Conservation (phyloP, 1,140 invertebrate species). For the Drosophila sp. region DNA sequence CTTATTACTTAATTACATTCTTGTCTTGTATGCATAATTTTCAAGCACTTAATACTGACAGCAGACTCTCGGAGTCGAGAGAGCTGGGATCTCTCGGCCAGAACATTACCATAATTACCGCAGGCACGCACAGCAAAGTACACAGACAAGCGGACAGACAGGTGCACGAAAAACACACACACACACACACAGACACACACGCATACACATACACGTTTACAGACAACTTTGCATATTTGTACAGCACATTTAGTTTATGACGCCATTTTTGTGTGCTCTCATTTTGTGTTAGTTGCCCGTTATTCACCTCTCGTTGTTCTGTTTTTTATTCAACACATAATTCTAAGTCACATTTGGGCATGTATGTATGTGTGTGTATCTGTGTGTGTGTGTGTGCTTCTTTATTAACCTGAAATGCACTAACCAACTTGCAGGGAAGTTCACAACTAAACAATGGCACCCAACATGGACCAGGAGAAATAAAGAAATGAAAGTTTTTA, state of each 20-base stretch:
- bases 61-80: constrained; percentile 19
- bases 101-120: constrained; percentile 76
- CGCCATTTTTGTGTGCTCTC: constrained; percentile 58
- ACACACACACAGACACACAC: constrained; percentile 13
- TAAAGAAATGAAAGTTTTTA: not conserved
- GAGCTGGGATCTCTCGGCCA: constrained; percentile 42
- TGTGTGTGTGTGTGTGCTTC: constrained; percentile 25
- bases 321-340: constrained; percentile 34
- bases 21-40: constrained; percentile 76
- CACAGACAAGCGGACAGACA: constrained; percentile 38
- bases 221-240: constrained; percentile 33
- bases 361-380: constrained; percentile 26
- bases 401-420: constrained; percentile 55
- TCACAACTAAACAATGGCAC: constrained; percentile 4
- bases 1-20: constrained; percentile 73
- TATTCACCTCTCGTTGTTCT: constrained; percentile 29
- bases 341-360: constrained; percentile 23
- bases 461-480: constrained; percentile 20
- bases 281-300: constrained; percentile 50
- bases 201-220: constrained; percentile 7
- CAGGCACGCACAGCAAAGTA: constrained; percentile 43
- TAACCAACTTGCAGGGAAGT: constrained; percentile 15
- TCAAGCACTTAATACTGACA: constrained; percentile 53
- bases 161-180: constrained; percentile 30
- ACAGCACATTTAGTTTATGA: constrained; percentile 43